These are phyloP conservation scores for Theocolax elegans DNA, from an alignment of 1,140 invertebrate genomes.

Conservation along the genomic window DNA sequence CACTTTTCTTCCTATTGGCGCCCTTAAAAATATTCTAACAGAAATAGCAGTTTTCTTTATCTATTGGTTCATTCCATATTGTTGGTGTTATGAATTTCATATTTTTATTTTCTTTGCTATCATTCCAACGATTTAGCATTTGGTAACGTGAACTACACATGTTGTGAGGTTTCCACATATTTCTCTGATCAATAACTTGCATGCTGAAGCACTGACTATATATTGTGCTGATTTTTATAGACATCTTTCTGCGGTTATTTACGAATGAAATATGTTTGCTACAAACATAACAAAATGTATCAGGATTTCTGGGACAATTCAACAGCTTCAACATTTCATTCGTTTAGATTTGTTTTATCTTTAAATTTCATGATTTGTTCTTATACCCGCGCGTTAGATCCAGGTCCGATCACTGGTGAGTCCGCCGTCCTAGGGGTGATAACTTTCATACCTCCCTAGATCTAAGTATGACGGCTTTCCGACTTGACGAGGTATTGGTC, in stretches of 20 bases:
- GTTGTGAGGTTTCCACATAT: background rate
- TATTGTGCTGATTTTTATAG: background rate
- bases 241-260: background rate
- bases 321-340: background rate
- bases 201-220: background rate
- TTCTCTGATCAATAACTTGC: background rate
- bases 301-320: background rate
- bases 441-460: slow-evolving; percentile 40
- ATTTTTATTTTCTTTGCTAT: background rate
- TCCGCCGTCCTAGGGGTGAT: slow-evolving; percentile 23
- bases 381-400: background rate
- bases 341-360: background rate
- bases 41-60: background rate
- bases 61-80: too few relatives aligned
- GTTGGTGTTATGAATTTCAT: background rate
- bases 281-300: too few relatives aligned
- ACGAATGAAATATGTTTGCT: background rate
- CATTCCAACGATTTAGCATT: background rate
- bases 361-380: background rate
- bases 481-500: background rate
- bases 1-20: background rate
- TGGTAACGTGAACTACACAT: background rate
- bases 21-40: background rate
- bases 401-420: background rate
- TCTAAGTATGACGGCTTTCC: slow-evolving; percentile 37